Evolutionary conservation across 2,797 vertebrate genomes (phyloP).

Genomic region (Urocyon cinereoargenteus): DNA sequence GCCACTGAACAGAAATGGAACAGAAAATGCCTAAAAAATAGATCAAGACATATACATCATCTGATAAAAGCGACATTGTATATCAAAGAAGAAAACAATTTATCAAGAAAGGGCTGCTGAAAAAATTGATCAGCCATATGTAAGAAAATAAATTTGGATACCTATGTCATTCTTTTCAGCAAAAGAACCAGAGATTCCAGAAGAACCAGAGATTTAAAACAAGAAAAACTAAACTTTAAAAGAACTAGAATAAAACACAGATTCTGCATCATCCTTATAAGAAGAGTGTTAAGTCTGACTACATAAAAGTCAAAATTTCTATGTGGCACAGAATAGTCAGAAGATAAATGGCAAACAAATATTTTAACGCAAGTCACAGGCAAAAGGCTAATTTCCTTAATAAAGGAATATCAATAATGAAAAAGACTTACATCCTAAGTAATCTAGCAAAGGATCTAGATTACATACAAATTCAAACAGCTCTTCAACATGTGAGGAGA

Average conservation of each 20-base stretch:
- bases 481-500: not conserved
- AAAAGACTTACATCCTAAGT: not conserved
- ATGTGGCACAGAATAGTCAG: not conserved
- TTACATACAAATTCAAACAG: not conserved
- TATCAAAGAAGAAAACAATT: not conserved
- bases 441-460: not conserved
- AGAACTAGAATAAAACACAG: not conserved
- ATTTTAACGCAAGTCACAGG: not conserved
- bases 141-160: not conserved
- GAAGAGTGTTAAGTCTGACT: not conserved
- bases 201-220: not conserved
- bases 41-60: not conserved
- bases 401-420: not conserved
- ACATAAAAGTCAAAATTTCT: not conserved
- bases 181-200: not conserved
- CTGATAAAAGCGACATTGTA: too few species aligned
- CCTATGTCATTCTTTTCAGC: not conserved
- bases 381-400: not conserved
- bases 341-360: not conserved
- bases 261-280: not conserved
- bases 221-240: not conserved
- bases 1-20: not conserved
- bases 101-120: not conserved
- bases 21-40: not conserved
- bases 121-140: not conserved